Evolutionary conservation across 2,888 invertebrate genomes (phyloP), one percentile per base, ranked within the genome.

Genomic region (Brenthis ino): DNA sequence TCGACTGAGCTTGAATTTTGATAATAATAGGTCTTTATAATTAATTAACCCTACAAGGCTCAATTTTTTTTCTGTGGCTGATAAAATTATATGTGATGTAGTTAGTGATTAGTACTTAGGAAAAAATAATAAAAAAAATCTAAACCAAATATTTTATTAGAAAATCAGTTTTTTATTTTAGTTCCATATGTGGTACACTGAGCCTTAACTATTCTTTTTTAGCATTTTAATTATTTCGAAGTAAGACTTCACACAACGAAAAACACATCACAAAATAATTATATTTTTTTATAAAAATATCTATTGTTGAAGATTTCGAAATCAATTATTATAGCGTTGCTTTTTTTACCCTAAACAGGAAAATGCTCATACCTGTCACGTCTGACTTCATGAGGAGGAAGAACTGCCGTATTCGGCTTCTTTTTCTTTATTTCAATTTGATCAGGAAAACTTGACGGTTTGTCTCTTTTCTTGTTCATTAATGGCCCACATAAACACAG

Each of bases 11-110:
- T 20, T 20, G 20, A 20, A 1, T 20, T 20, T 1, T 20, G 20
- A 20, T 20, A 20, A 1, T 20, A 20, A 20, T 20, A 20, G 20
- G 20, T 1, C 20, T 20, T 20, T 20, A 20, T 20, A 20, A 20
- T 20, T 20, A 20, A 20, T 20, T 20, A 51, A 13, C 6, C 6
- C 14, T 51, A 51, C 71, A 6, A 70, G 72, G 58, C 72, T 74
- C 20, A 67, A 20, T 51, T 71, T 67, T 56, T 68, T 64, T 54
- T 67, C 64, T 11, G 69, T 55, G 14, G 13, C 24, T 13, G 28
- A 13, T 20, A 28, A 55, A 55, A 55, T 13, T 55, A 55, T 55
- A 28, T 55, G 1, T 13, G 13, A 6, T 54, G 20, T 20, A 6
- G n/a, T 16, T 11, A 20, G 20, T 53, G 20, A 20, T 12, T n/a